Evolutionary conservation across 2,797 vertebrate species (phyloP), one percentile per base, ranked within the genome.

Genomic region (Taeniopygia guttata): DNA sequence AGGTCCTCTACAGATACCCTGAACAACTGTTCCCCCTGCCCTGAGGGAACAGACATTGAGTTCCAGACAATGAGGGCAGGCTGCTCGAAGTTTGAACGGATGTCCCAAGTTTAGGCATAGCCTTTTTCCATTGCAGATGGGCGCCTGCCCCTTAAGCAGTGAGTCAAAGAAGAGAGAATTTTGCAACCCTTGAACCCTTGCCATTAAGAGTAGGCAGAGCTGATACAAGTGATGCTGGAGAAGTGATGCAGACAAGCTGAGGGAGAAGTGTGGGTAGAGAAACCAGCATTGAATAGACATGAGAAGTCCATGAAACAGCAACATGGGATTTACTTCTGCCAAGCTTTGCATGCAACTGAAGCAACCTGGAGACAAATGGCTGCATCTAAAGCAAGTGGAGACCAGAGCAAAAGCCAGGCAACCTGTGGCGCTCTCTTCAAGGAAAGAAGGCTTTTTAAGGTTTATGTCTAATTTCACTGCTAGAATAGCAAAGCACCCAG

Each of bases 211-310:
- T 40, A 77, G 84, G 87, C 69, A 75, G 81, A 74, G 29, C 25
- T 84, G 77, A 58, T 18, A 34, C 4, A 60, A 80, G 49, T 75
- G 45, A n/a, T 4, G 9, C 36, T 12, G 7, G 49, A 80, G 52
- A 83, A 60, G 66, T 72, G 72, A 75, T 77, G 63, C 67, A 87
- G 75, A 69, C 32, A 75, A 85, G 54, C 36, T 64, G 51, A 26
- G 16, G 25, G 14, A 94, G 73, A 91, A 51, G n/a, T 9, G 51
- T 64, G 51, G 64, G 75, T 62, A 80, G 68, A 78, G 76, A 72
- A 92, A 75, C 4, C 49, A 78, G 2, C 0, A 0, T 0, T 68
- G 46, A 21, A 46, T 38, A 84, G 40, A 64, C 46, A n/a, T 5
- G 55, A 70, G 68, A 87, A 89, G 22, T 48, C 76, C 77, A 23